Evolutionary conservation across 1,140 invertebrate genomes (phyloP), one percentile per base, ranked within the genome.

Genomic region (Atta cephalotes): DNA sequence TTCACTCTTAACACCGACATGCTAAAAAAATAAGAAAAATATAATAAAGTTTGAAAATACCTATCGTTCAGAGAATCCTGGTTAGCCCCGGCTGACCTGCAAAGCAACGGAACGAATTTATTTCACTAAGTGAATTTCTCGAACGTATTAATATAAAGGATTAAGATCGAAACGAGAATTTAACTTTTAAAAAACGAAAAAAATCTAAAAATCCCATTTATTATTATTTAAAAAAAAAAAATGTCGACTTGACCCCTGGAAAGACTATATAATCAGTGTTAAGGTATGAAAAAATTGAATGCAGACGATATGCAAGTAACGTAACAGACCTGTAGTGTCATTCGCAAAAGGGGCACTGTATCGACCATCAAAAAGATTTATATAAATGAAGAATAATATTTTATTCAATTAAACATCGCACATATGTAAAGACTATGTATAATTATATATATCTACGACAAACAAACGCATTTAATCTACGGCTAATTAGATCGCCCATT

Each of bases 41-140:
- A 88, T 90, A 91, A 91, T 88, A 56, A 91, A 92, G 90, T 91
- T 84, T 90, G 51, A 92, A 92, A 90, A 88, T 94, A 95, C 95
- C 94, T 95, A 93, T 95, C 94, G 84, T 95, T 95, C 85, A 95
- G 92, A 68, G 93, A 93, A 80, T 95, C 94, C 92, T 94, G 94
- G 88, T 92, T 93, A 91, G 91, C 92, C 77, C 91, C 91, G 63
- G 89, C 90, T 39, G 94, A 95, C 92, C 95, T 95, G 94, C 77
- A 95, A 95, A 94, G 79, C 88, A 94, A 95, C 93, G 91, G 86
- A 94, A 93, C 84, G 87, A 89, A 91, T 91, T 91, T 93, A 92
- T 92, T 91, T 93, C 86, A 92, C 80, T 70, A 92, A 53, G 77
- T 81, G 62, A 78, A 87, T 88, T 87, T 89, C 89, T 78, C 18